Evolutionary conservation across 2,113 vertebrate genomes (phyloP).

Genomic region (Erinaceus europaeus): DNA sequence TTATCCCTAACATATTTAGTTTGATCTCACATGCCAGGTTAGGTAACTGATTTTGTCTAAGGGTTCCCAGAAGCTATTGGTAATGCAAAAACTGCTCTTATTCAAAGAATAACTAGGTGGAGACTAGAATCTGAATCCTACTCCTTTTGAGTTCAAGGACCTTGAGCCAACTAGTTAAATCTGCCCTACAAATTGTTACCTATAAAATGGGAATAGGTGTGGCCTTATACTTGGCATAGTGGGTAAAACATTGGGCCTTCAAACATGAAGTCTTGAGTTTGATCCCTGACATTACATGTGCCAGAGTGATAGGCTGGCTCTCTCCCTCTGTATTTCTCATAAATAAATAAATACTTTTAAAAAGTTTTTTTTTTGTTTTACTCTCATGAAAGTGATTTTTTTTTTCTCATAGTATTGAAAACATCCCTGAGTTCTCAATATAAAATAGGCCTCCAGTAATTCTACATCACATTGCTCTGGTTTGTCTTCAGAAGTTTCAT

Average conservation of each 20-base stretch:
- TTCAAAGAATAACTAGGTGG: neutral
- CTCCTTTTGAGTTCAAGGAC: neutral
- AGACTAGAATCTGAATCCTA: neutral
- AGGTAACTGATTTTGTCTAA: neutral
- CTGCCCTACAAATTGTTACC: neutral
- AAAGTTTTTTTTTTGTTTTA: neutral
- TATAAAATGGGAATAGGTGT: neutral
- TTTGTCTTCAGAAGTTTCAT: neutral
- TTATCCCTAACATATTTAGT: neutral
- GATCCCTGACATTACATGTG: too few species aligned
- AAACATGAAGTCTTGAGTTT: too few species aligned
- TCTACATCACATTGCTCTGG: neutral
- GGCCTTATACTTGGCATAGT: too few species aligned
- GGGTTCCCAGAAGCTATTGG: neutral
- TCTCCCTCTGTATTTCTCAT: too few species aligned
- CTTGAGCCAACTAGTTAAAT: neutral
- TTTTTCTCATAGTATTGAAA: neutral
- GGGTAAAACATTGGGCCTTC: too few species aligned
- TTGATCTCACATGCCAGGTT: neutral
- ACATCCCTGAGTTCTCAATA: neutral
- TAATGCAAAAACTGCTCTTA: neutral
- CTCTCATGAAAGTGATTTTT: neutral
- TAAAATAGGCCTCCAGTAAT: neutral
- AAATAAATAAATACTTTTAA: too few species aligned
- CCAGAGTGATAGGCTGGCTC: too few species aligned